These are phyloP conservation scores for Lepetodrilus schrolli DNA, from an alignment of 2,888 invertebrate species.

Conservation along the genomic window DNA sequence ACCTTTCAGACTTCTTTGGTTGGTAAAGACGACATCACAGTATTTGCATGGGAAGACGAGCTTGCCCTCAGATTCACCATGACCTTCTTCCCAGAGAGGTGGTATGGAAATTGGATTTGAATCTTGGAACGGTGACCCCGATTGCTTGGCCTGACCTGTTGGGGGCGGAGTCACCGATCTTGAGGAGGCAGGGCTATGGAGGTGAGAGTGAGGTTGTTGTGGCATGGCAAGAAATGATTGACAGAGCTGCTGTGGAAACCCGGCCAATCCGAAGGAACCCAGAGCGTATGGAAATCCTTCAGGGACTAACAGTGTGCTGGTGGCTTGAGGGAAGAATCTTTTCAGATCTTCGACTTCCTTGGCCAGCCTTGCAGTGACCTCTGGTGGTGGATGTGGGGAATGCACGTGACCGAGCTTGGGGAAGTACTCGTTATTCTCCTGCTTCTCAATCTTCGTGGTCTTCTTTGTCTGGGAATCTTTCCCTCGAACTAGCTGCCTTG, in stretches of 20 bases:
- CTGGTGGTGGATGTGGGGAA: conserved; percentile 36
- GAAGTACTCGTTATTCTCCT: conserved; percentile 61
- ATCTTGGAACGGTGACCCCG: background rate
- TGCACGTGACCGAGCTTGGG: conserved; percentile 54
- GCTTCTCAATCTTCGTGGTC: conserved; percentile 28
- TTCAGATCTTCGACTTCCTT: conserved; percentile 8
- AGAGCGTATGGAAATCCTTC: background rate
- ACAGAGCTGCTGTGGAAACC: background rate
- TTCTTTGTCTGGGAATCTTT: conserved; percentile 25
- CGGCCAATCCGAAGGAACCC: background rate
- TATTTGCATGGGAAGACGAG: conserved; percentile 83
- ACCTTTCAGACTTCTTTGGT: conserved; percentile 90
- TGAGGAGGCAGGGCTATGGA: conserved; percentile 41
- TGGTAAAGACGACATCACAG: conserved; percentile 91
- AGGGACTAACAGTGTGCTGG: background rate
- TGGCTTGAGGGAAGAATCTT: background rate
- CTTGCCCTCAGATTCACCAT: background rate
- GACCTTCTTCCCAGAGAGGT: conserved; percentile 9
- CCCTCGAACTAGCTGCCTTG: conserved; percentile 74
- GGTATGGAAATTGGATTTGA: background rate
- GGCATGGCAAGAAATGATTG: conserved; percentile 1
- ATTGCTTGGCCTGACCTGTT: background rate
- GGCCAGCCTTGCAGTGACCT: background rate
- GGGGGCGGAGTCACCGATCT: conserved; percentile 34
- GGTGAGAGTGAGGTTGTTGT: conserved; percentile 34